Evolutionary conservation across 2,113 vertebrate species (phyloP), one percentile per base, ranked within the genome.

Genomic region (Pteronura brasiliensis): DNA sequence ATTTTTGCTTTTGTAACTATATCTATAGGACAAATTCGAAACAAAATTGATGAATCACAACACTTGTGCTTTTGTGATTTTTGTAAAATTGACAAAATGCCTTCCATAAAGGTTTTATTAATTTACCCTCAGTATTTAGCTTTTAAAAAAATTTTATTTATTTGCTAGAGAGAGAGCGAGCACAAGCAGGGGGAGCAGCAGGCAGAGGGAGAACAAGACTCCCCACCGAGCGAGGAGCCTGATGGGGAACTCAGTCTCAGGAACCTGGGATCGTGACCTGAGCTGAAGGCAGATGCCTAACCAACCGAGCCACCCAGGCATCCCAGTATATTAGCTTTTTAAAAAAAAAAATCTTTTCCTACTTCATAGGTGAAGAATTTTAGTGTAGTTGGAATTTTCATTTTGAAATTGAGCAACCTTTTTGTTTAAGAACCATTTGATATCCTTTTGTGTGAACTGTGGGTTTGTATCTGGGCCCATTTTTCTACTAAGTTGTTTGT

Each of bases 81-180:
- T 95, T 90, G 34, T 84, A 85, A 77, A 89, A 84, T 77, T 85
- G 85, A 77, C 59, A 84, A 96, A 96, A 44, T 93, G 18, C 11
- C 61, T 61, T 81, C 42, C 14, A 17, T 83, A 39, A 36, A 67
- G 34, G 3, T 89, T 93, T 77, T 81, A n/a, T 42, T 90, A 87
- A 81, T 94, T 94, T 81, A 72, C 42, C 23, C 12, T 86, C 13
- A 44, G 15, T n/a, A 23, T n/a, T 72, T 87, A 65, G 17, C 81
- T 63, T 83, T 83, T 71, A n/a, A 0, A 7, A 67, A 67, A 63
- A 23, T 14, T 31, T 29, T 63, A 31, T 63, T 29, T 63, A 31
- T 63, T 63, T 63, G 61, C 13, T 27, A 63, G 61, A 63, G 27
- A 63, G 61, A 63, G 27, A 63, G 61, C 29, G 27, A 63, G 11